A percentile compares a stretch with the other conserved stretches of the same genome.
phyloP scores from a whole-genome alignment of 2,797 vertebrate species.

The Eulemur albifrons region DNA sequence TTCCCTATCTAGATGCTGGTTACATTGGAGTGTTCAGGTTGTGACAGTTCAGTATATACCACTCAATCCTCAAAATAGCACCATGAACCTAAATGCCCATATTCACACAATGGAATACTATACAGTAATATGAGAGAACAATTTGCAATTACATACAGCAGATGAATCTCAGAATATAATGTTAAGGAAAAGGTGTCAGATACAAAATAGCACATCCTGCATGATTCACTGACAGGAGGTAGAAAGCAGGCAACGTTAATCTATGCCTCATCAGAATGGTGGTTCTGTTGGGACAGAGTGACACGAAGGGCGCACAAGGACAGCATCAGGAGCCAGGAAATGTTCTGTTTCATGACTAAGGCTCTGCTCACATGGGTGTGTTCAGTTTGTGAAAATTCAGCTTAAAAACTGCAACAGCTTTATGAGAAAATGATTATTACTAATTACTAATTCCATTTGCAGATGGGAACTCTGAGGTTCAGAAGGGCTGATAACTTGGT shows the following conservation, averaged over 20 bases:
- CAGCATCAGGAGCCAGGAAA: neutral
- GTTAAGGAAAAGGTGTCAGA: neutral
- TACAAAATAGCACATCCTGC: neutral
- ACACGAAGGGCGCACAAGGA: neutral
- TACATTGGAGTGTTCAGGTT: neutral
- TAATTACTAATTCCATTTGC: neutral
- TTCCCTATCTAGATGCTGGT: neutral
- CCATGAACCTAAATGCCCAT: neutral
- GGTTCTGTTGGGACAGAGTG: neutral
- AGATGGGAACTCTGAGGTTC: no score
- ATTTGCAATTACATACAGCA: neutral
- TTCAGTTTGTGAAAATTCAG: neutral
- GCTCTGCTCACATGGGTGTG: neutral
- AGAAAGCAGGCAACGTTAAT: neutral
- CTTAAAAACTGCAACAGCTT: neutral
- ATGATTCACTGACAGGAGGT: neutral
- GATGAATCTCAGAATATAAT: neutral
- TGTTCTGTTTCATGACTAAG: neutral
- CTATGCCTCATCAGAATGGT: neutral
- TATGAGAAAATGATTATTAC: neutral
- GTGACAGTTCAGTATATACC: neutral
- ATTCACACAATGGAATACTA: neutral
- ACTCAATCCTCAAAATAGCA: neutral
- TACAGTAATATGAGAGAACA: neutral
- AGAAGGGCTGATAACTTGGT: neutral